These are phyloP conservation scores for Micrasema longulum DNA, from an alignment of 1,140 invertebrate species.

Conservation along the genomic window DNA sequence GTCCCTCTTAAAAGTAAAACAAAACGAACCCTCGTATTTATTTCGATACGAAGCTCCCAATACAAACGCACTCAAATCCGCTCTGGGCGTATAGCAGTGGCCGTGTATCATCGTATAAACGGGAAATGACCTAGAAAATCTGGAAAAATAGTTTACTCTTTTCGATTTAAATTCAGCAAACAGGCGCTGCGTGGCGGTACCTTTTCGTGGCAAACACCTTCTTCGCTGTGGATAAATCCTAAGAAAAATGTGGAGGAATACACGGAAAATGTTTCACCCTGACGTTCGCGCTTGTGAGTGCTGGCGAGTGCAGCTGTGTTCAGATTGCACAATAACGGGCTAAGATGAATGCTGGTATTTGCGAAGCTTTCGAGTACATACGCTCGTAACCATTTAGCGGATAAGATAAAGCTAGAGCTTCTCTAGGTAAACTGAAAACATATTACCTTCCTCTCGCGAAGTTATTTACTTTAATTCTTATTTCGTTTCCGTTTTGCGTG, in stretches of 20 bases:
- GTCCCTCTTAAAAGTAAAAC: neutral
- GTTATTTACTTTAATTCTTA: too few relatives aligned
- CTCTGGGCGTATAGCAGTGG: slow-evolving; percentile 39
- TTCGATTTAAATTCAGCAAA: slow-evolving; percentile 44
- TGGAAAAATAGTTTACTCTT: slow-evolving; percentile 41
- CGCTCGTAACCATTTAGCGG: slow-evolving; percentile 25
- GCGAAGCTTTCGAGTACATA: slow-evolving; percentile 26
- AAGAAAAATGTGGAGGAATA: slow-evolving; percentile 36
- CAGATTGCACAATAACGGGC: slow-evolving; percentile 26
- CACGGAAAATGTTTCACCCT: slow-evolving; percentile 25
- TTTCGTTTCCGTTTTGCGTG: too few relatives aligned
- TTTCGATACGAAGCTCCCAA: neutral
- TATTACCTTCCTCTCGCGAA: too few relatives aligned
- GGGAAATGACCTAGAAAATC: slow-evolving; percentile 47
- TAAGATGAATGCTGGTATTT: slow-evolving; percentile 34
- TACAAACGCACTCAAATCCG: slow-evolving; percentile 1
- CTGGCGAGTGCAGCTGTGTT: slow-evolving; percentile 22
- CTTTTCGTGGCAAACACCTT: slow-evolving; percentile 31
- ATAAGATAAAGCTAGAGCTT: neutral
- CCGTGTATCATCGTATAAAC: slow-evolving; percentile 44
- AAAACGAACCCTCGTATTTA: neutral
- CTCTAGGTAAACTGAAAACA: too few relatives aligned
- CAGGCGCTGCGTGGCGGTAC: slow-evolving; percentile 19
- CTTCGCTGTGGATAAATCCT: slow-evolving; percentile 10
- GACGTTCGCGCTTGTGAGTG: slow-evolving; percentile 17